These are phyloP conservation scores for Zeugodacus cucurbitae DNA, from an alignment of 1,140 invertebrate species.

Conservation along the genomic window DNA sequence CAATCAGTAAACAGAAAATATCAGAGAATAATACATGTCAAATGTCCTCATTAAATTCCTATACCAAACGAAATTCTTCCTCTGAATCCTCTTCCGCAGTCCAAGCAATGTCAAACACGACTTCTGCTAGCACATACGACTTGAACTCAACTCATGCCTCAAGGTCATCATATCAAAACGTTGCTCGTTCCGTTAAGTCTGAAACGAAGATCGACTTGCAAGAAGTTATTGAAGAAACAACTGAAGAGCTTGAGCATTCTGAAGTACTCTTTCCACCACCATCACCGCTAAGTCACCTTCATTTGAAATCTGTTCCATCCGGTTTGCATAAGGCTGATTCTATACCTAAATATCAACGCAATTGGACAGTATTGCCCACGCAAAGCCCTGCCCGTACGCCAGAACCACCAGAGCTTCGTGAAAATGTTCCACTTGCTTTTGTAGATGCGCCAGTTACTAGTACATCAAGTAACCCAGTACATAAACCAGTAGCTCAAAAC, in stretches of 20 bases:
- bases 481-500: conserved; percentile 58
- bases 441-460: conserved; percentile 50
- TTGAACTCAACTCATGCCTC: conserved; percentile 42
- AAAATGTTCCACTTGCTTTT: conserved; percentile 64
- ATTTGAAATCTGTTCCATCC: conserved; percentile 60
- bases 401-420: conserved; percentile 65
- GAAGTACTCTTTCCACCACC: conserved; percentile 60
- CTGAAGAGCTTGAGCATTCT: conserved; percentile 61
- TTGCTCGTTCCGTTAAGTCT: background rate
- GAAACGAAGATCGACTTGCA: conserved; percentile 50
- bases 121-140: conserved; percentile 44
- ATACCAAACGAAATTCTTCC: conserved; percentile 56
- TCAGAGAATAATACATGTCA: conserved; percentile 47
- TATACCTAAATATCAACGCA: conserved; percentile 73
- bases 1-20: conserved; percentile 38
- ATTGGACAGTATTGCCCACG: conserved; percentile 70
- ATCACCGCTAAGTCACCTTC: conserved; percentile 63
- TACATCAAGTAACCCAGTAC: conserved; percentile 51
- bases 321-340: conserved; percentile 70
- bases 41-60: conserved; percentile 49
- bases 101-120: conserved; percentile 51
- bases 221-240: conserved; percentile 59
- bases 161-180: conserved; percentile 26
- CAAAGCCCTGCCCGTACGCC: conserved; percentile 68
- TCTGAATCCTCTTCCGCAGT: conserved; percentile 64